phyloP scores from a whole-genome alignment of 1,140 invertebrate genomes.

The Hycleus cichorii region DNA sequence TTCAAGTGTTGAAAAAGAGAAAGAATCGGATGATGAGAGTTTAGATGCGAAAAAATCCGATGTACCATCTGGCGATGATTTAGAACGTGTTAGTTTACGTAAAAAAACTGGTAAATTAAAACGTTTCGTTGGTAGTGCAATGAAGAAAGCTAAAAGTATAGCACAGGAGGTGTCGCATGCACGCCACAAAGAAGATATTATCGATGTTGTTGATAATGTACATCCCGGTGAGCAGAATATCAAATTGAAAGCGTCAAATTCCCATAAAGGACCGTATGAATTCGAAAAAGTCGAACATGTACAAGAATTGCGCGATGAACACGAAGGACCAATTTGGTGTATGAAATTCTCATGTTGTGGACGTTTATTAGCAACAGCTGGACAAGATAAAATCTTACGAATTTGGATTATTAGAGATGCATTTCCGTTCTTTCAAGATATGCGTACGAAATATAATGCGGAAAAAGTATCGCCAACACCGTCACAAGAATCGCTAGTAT shows the following conservation, averaged over 20 bases:
- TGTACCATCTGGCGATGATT: conserved; percentile 43
- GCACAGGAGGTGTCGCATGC: conserved; percentile 81
- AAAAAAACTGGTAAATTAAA: conserved; percentile 58
- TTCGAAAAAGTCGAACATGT: conserved; percentile 70
- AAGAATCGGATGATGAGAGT: conserved; percentile 78
- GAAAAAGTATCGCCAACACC: conserved; percentile 84
- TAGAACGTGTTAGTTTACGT: conserved; percentile 37
- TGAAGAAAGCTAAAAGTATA: conserved; percentile 83
- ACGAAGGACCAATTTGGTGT: conserved; percentile 92
- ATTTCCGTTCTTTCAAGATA: conserved; percentile 80
- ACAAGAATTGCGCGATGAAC: conserved; percentile 49
- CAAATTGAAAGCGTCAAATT: conserved; percentile 85
- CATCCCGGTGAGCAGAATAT: conserved; percentile 73
- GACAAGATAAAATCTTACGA: conserved; percentile 86
- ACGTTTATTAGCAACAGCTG: conserved; percentile 86
- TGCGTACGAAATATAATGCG: conserved; percentile 87
- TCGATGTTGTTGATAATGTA: conserved; percentile 78
- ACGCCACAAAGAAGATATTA: conserved; percentile 75
- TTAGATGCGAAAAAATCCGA: conserved; percentile 65
- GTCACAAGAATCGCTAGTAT: conserved; percentile 79
- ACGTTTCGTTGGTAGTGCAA: conserved; percentile 79
- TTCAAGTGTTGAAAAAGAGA: conserved; percentile 65
- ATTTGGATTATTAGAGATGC: conserved; percentile 91
- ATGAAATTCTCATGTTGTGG: conserved; percentile 98
- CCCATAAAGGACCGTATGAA: conserved; percentile 93